Base-by-base conservation (phyloP, 2,113 vertebrate genomes). In the Dasyurus viverrinus region DNA sequence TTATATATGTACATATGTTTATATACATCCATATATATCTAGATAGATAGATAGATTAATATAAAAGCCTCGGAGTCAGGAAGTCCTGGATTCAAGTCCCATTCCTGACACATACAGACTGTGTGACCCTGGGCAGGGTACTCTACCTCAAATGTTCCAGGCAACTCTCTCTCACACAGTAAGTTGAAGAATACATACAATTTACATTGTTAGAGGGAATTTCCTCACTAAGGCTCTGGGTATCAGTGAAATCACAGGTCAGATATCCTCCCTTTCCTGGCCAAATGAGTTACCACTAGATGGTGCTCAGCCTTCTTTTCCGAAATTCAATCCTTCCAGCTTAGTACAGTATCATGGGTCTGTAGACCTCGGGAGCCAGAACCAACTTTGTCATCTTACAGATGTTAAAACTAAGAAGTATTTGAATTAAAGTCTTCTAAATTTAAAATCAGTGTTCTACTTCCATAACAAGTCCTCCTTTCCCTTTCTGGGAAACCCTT, bases 221-320 rank as follows among this genome's bases (percentile, higher is more conserved):
- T n/a, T 76, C 68, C 19, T 84, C 30, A n/a, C 60, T 76, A 14
- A 3, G 60, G 14, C 16, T 76, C 12, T 30, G 30, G 42, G n/a
- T 84, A 42, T 42, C 19, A 22, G 2, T 42, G 36, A 76, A 76
- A n/a, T n/a, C 4, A 19, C 30, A 68, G 60, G 12, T n/a, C 0
- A 16, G 68, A 42, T 84, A 19, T 22, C 19, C 36, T 23, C 36
- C 68, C n/a, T 84, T 84, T 84, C n/a, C 6, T 42, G 16, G 68
- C n/a, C 22, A 84, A 42, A 22, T 42, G 16, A 25, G n/a, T 14
- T 76, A 92, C 96, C 96, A 95, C 97, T 97, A 97, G 96, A 92
- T 95, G 97, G 93, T 94, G 23, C 96, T 96, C 60, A 25, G 14
- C 27, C 55, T 92, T 92, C 47, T 55, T 90, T 94, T 91, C 90